Percentiles rank a stretch among this genome's conserved stretches.
phyloP scores from a whole-genome alignment of 2,888 invertebrate genomes.

The Dicyrtomina minuta region DNA sequence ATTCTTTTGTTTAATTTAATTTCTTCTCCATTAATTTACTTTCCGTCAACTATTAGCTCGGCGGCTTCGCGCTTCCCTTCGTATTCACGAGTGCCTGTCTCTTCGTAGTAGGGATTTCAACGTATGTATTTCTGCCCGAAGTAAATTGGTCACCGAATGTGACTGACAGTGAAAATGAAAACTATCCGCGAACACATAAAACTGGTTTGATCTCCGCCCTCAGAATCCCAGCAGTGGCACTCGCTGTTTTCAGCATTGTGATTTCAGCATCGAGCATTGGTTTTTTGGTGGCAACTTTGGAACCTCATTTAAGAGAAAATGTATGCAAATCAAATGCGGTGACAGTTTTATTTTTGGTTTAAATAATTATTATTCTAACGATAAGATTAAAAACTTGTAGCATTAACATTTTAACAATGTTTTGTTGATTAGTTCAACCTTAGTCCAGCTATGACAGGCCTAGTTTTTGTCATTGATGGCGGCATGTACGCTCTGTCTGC shows the following conservation, averaged over 20 bases:
- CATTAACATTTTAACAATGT: background rate
- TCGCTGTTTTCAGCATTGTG: conserved; percentile 56
- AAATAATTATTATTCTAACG: background rate
- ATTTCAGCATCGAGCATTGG: conserved; percentile 57
- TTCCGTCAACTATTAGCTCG: conserved; percentile 54
- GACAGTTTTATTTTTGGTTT: background rate
- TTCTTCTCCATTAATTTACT: too few species aligned
- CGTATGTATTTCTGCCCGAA: conserved; percentile 56
- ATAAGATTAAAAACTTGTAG: background rate
- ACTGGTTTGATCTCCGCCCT: background rate
- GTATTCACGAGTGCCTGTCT: conserved; percentile 56
- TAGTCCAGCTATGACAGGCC: conserved; percentile 54
- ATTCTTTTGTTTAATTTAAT: too few species aligned
- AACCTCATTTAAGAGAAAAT: conserved; percentile 60
- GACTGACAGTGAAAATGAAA: too few species aligned
- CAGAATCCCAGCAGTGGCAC: conserved; percentile 55
- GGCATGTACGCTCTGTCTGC: conserved; percentile 77
- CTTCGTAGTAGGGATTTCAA: conserved; percentile 55
- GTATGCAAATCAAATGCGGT: conserved; percentile 12
- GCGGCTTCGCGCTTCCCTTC: conserved; percentile 59
- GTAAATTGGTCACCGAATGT: conserved; percentile 57
- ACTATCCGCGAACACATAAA: background rate
- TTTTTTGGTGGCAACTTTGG: conserved; percentile 63
- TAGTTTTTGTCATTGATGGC: conserved; percentile 77
- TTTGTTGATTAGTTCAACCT: conserved; percentile 50